phyloP scores from a whole-genome alignment of 1,140 invertebrate genomes.

The Aleiodes sp. region DNA sequence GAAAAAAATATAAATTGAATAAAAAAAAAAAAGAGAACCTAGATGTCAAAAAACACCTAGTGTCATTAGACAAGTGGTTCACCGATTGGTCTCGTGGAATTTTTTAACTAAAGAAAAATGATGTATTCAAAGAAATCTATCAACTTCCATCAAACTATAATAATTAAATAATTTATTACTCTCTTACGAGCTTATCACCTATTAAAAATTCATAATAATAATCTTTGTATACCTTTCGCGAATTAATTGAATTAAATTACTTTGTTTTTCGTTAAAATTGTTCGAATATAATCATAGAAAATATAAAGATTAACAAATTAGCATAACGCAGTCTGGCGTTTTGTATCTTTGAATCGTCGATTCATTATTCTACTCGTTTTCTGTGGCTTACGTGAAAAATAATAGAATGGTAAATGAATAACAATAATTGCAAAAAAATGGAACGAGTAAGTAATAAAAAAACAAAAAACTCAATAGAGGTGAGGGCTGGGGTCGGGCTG shows the following conservation, averaged over 20 bases:
- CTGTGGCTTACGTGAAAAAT: conserved; percentile 50
- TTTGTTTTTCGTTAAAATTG: conserved; percentile 20
- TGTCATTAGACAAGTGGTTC: conserved; percentile 42
- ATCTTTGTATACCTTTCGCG: conserved; percentile 44
- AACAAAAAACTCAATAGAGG: background rate
- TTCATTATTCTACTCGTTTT: conserved; percentile 1
- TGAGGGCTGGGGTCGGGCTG: background rate
- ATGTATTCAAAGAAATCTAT: no score
- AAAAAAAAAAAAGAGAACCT: no score
- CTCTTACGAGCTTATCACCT: conserved; percentile 39
- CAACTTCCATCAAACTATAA: conserved; percentile 47
- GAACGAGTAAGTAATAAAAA: conserved; percentile 50
- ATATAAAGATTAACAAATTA: conserved; percentile 48
- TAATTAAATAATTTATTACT: conserved; percentile 32
- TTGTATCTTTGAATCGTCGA: background rate
- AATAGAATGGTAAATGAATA: conserved; percentile 35
- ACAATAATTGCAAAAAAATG: conserved; percentile 45
- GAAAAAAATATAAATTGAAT: no score
- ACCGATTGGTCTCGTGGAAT: conserved; percentile 46
- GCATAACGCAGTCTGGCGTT: conserved; percentile 43
- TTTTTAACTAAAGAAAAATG: no score
- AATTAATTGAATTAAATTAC: conserved; percentile 38
- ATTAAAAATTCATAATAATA: conserved; percentile 43
- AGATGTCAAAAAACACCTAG: conserved; percentile 40
- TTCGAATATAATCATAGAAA: conserved; percentile 47